A percentile compares a stretch with the other conserved stretches of the same genome.
Conservation (phyloP, 2,888 invertebrate species). For the Myopa testacea region DNA sequence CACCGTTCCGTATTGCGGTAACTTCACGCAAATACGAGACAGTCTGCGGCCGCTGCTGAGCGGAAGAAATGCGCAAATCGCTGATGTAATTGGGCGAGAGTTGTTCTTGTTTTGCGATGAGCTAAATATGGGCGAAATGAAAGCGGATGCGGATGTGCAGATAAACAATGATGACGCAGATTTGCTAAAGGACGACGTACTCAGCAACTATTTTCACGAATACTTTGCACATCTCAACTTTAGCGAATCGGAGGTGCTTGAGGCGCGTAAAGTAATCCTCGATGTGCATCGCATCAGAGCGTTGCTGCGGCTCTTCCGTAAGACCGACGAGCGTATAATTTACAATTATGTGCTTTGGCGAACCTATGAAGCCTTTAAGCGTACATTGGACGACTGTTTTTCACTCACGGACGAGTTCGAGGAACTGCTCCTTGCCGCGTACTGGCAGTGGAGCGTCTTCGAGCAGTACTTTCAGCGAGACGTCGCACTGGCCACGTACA, state of each 20-base stretch:
- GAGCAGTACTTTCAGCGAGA: conserved; percentile 52
- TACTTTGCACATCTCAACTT: conserved; percentile 54
- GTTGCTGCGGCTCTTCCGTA: conserved; percentile 51
- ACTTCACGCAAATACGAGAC: conserved; percentile 37
- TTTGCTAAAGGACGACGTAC: conserved; percentile 48
- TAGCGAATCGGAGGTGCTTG: conserved; percentile 50
- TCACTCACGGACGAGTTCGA: conserved; percentile 58
- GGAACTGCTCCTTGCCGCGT: conserved; percentile 58
- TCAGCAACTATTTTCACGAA: conserved; percentile 54
- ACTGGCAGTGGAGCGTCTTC: conserved; percentile 62
- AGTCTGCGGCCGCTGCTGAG: conserved; percentile 50
- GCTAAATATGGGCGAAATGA: conserved; percentile 41
- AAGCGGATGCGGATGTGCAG: neutral
- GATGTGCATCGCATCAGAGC: conserved; percentile 51
- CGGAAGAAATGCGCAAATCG: conserved; percentile 54
- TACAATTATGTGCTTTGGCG: conserved; percentile 64
- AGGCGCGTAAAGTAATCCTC: conserved; percentile 55
- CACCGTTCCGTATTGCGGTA: conserved; percentile 53
- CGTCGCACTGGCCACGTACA: conserved; percentile 60
- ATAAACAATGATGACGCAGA: conserved; percentile 13
- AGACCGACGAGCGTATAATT: conserved; percentile 58
- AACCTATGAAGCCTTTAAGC: conserved; percentile 50
- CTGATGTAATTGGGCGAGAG: conserved; percentile 57
- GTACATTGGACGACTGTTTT: conserved; percentile 55
- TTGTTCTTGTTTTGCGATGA: conserved; percentile 57